phyloP scores from a whole-genome alignment of 1,140 invertebrate genomes.

The Doryteuthis pealeii region DNA sequence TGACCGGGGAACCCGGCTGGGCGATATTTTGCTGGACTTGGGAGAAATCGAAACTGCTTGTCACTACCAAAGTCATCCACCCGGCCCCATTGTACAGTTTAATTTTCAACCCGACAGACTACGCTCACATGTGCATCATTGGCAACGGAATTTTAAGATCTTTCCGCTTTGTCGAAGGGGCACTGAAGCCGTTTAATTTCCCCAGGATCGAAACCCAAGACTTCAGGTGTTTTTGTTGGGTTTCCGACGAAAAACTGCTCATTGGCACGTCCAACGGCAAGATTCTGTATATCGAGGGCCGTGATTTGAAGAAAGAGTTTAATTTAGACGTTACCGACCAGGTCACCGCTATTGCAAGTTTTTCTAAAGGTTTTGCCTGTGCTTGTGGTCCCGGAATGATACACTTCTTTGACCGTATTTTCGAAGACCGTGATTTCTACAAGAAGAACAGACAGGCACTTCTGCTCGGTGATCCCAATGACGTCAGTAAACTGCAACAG shows the following conservation, averaged over 20 bases:
- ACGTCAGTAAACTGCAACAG: neutral
- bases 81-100: neutral
- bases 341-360: neutral
- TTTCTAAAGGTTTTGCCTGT: neutral
- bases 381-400: neutral
- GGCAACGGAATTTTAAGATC: neutral
- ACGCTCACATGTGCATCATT: neutral
- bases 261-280: neutral
- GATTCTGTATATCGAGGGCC: neutral
- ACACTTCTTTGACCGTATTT: neutral
- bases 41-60: neutral
- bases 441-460: neutral
- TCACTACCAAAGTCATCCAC: neutral
- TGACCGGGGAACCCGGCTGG: neutral
- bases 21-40: neutral
- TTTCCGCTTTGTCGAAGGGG: neutral
- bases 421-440: neutral
- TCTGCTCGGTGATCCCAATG: neutral
- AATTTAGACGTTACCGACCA: neutral
- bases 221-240: neutral
- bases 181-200: neutral
- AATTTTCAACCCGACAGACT: neutral
- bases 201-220: neutral
- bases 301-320: neutral
- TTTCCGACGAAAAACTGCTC: neutral